These are phyloP conservation scores for Cyrtodaria siliqua DNA, from an alignment of 2,888 invertebrate genomes.

Conservation along the genomic window DNA sequence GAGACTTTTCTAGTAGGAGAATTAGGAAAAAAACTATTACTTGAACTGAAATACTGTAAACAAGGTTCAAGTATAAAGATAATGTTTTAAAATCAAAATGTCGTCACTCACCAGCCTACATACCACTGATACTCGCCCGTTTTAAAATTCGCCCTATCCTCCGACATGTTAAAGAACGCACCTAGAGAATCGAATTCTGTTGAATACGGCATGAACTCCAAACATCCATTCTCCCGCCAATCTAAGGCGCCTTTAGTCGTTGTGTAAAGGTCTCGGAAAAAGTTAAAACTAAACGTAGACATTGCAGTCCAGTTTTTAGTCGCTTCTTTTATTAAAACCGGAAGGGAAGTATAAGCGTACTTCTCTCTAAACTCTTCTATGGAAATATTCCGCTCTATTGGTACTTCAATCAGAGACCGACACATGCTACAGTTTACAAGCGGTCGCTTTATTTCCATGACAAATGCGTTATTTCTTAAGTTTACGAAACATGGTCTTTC, in stretches of 20 bases:
- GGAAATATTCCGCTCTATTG: conserved; percentile 90
- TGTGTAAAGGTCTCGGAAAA: conserved; percentile 91
- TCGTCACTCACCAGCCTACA: too few species aligned
- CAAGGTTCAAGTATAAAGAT: too few species aligned
- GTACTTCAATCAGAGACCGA: conserved; percentile 88
- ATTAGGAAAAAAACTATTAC: too few species aligned
- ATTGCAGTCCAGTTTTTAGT: conserved; percentile 93
- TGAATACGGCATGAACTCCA: conserved; percentile 97
- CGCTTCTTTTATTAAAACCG: conserved; percentile 95
- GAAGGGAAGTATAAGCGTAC: conserved; percentile 92
- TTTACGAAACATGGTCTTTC: too few species aligned
- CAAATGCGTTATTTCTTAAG: conserved; percentile 64
- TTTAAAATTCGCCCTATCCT: conserved; percentile 89
- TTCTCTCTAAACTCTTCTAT: conserved; percentile 89
- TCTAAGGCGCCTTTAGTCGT: conserved; percentile 85
- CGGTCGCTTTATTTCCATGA: conserved; percentile 89
- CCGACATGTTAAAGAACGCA: conserved; percentile 94
- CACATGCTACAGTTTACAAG: conserved; percentile 94
- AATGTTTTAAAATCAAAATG: too few species aligned
- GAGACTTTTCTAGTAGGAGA: too few species aligned
- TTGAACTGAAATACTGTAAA: too few species aligned
- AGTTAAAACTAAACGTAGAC: conserved; percentile 92
- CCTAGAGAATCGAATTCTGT: conserved; percentile 93
- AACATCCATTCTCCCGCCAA: conserved; percentile 88
- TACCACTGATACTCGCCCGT: too few species aligned